A percentile compares a stretch with the other conserved stretches of the same genome.
phyloP scores from a whole-genome alignment of 2,797 vertebrate species.

The Enteromius argenteus region DNA sequence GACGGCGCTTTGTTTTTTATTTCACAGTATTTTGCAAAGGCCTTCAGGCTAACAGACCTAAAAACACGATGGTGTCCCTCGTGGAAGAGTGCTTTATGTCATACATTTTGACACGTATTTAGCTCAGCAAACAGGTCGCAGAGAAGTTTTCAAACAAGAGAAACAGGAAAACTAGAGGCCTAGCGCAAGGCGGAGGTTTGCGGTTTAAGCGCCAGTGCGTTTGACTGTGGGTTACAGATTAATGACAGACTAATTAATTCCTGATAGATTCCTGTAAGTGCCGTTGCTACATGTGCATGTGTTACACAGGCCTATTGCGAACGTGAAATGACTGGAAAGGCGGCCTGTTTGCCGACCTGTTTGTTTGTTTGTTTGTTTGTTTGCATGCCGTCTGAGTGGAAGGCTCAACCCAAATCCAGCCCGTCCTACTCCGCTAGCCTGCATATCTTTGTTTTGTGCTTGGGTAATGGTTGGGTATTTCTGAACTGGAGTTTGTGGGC shows the following conservation, averaged over 20 bases:
- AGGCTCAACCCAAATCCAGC: conserved; percentile 32
- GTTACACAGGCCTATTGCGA: conserved; percentile 22
- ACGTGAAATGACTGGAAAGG: conserved; percentile 30
- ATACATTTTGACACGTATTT: conserved; percentile 2
- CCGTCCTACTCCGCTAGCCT: conserved; percentile 29
- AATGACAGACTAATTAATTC: conserved; percentile 61
- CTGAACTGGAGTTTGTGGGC: conserved; percentile 35
- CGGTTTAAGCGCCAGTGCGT: conserved; percentile 29
- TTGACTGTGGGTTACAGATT: conserved; percentile 60
- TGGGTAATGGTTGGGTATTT: conserved; percentile 18
- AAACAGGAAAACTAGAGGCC: conserved; percentile 43
- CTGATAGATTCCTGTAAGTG: conserved; percentile 53
- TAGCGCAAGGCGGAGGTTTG: conserved; percentile 28
- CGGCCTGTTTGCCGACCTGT: conserved; percentile 6
- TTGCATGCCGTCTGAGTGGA: conserved; percentile 39
- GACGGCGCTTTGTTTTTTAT: background rate
- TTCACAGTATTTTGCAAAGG: background rate
- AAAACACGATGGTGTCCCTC: background rate
- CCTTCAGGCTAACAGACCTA: background rate
- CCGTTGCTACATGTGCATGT: conserved; percentile 21
- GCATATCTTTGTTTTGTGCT: conserved; percentile 26
- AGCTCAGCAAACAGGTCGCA: conserved; percentile 33
- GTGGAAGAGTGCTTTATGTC: background rate
- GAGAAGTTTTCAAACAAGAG: background rate
- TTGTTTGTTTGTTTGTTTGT: conserved; percentile 32